These are phyloP conservation scores for Echinops telfairi DNA, from an alignment of 2,113 vertebrate species.

Conservation along the genomic window DNA sequence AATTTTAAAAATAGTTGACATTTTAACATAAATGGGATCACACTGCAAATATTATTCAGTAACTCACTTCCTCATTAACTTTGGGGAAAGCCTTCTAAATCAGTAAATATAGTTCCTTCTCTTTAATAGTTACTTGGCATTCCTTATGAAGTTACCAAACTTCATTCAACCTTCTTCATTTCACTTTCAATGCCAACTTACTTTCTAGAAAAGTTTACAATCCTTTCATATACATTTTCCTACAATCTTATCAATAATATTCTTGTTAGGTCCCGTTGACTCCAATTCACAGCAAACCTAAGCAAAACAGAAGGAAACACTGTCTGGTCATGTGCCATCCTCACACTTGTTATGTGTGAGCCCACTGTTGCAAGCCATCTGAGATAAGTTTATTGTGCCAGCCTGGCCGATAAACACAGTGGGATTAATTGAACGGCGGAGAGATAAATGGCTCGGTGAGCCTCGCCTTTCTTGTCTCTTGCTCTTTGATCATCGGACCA, in stretches of 20 bases:
- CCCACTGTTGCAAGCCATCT: too few relatives aligned
- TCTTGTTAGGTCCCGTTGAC: too few relatives aligned
- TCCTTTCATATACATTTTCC: slow-evolving; percentile 8
- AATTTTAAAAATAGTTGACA: slow-evolving; percentile 4
- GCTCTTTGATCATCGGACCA: too few relatives aligned
- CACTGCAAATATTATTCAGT: neutral
- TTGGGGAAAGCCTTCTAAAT: neutral
- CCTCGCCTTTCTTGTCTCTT: too few relatives aligned
- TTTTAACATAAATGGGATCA: neutral
- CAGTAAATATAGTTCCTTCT: neutral
- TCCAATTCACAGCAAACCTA: too few relatives aligned
- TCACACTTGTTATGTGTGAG: too few relatives aligned
- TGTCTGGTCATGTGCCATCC: too few relatives aligned
- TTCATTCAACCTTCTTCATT: slow-evolving; percentile 14
- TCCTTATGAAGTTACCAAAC: slow-evolving; percentile 27
- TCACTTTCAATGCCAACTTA: slow-evolving; percentile 31
- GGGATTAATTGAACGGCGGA: too few relatives aligned
- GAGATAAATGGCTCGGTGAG: too few relatives aligned
- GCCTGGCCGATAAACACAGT: too few relatives aligned
- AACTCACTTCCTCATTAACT: neutral
- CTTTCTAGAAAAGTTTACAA: neutral
- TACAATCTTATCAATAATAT: slow-evolving; percentile 32
- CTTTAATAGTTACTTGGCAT: slow-evolving; percentile 1
- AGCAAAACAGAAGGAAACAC: too few relatives aligned
- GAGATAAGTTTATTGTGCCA: too few relatives aligned